A percentile compares a stretch with the other conserved stretches of the same genome.
phyloP scores from a whole-genome alignment of 92 coral and sea anemone species.

The Epizoanthus ramosus region DNA sequence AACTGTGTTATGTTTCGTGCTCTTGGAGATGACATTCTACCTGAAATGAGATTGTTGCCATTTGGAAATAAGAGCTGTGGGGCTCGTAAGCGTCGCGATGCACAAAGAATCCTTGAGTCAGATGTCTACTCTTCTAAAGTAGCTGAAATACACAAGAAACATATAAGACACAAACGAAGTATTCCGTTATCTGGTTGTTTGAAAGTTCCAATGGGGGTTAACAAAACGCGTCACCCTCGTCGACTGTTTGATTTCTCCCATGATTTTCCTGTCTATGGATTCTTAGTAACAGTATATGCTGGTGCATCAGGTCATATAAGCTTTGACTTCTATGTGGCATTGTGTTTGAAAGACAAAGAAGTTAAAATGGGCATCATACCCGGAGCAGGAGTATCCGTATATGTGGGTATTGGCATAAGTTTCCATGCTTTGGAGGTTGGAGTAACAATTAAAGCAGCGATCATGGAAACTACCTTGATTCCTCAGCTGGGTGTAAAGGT shows the following conservation, averaged over 20 bases:
- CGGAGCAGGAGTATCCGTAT: slow-evolving; percentile 82
- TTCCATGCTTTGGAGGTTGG: slow-evolving; percentile 71
- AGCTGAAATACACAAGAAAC: slow-evolving; percentile 48
- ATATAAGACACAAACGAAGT: slow-evolving; percentile 43
- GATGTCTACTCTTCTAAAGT: slow-evolving; percentile 81
- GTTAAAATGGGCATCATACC: slow-evolving; percentile 75
- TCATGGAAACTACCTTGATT: slow-evolving; percentile 76
- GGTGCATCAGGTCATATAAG: slow-evolving; percentile 73
- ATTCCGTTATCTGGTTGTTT: background rate
- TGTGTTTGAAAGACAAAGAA: slow-evolving; percentile 55
- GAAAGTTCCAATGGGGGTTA: background rate
- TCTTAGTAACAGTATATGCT: slow-evolving; percentile 59
- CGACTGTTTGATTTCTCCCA: slow-evolving; percentile 39
- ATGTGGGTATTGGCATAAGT: slow-evolving; percentile 66
- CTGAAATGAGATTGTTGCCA: slow-evolving; percentile 63
- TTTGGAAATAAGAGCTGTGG: slow-evolving; percentile 68
- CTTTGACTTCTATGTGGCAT: slow-evolving; percentile 53
- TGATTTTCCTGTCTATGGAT: slow-evolving; percentile 67
- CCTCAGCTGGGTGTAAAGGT: slow-evolving; percentile 63
- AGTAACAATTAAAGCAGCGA: slow-evolving; percentile 76
- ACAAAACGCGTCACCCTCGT: background rate
- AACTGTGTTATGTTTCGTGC: slow-evolving; percentile 70
- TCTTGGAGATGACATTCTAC: slow-evolving; percentile 49
- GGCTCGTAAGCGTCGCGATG: slow-evolving; percentile 66
- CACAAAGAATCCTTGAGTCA: slow-evolving; percentile 59